These are phyloP conservation scores for Hofmannophila pseudospretella DNA, from an alignment of 2,888 invertebrate species.

Conservation along the genomic window DNA sequence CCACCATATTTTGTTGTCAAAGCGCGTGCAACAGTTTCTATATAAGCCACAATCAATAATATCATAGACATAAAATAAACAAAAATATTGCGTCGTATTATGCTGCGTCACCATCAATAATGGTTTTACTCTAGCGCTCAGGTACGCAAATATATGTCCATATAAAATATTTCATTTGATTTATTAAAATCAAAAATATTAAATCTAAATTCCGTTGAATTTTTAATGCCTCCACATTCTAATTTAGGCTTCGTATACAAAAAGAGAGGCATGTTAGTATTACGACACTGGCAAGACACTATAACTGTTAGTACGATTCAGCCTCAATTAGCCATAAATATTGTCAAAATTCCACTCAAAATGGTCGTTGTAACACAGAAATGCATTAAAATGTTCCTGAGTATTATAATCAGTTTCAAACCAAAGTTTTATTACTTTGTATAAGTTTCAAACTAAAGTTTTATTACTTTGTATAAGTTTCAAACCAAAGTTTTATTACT, in stretches of 20 bases:
- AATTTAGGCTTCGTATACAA: neutral
- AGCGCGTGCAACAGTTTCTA: slow-evolving; percentile 21
- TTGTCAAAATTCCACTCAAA: neutral
- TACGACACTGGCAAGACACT: slow-evolving; percentile 45
- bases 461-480: too few species aligned
- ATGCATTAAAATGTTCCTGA: slow-evolving; percentile 26
- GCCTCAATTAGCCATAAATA: slow-evolving; percentile 21
- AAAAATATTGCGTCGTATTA: slow-evolving; percentile 8
- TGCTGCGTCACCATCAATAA: slow-evolving; percentile 15
- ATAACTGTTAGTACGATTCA: slow-evolving; percentile 25
- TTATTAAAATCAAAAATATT: slow-evolving; percentile 9
- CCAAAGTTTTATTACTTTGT: too few species aligned
- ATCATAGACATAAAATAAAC: slow-evolving; percentile 3
- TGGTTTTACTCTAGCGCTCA: slow-evolving; percentile 21
- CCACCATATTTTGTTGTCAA: slow-evolving; percentile 43
- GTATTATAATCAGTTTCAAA: too few species aligned
- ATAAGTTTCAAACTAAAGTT: too few species aligned
- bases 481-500: too few species aligned
- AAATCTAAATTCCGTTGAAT: too few species aligned
- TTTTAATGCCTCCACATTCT: neutral
- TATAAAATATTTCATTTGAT: slow-evolving; percentile 5
- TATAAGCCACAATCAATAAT: slow-evolving; percentile 13
- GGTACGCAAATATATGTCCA: slow-evolving; percentile 8
- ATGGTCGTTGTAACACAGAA: slow-evolving; percentile 17
- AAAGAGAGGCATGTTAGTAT: neutral